Conservation (phyloP, 2,797 vertebrate species). For the Diplodus sargus region DNA sequence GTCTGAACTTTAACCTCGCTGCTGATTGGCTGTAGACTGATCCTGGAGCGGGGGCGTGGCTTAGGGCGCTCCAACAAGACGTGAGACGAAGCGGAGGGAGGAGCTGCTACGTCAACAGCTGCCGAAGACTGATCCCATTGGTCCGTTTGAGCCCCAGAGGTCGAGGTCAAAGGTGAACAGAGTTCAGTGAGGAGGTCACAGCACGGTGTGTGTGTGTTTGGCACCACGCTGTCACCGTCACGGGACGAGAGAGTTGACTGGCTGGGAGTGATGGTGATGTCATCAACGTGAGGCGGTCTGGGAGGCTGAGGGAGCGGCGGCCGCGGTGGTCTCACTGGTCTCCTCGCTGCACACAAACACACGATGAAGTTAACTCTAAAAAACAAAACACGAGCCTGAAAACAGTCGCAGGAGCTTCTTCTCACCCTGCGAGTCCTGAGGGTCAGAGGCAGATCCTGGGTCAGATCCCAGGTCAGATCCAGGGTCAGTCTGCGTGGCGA, state of each 20-base stretch:
- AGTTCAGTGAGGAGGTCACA: slow-evolving; percentile 36
- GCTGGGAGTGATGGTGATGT: slow-evolving; percentile 21
- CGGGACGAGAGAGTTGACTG: slow-evolving; percentile 12
- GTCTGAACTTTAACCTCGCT: slow-evolving; percentile 86
- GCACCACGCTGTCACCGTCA: neutral
- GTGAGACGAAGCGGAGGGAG: neutral
- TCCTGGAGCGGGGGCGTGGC: slow-evolving; percentile 91
- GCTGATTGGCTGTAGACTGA: slow-evolving; percentile 79
- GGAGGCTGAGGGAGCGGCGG: slow-evolving; percentile 67
- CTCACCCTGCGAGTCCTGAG: slow-evolving; percentile 37
- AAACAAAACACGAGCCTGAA: neutral
- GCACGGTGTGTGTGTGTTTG: slow-evolving; percentile 5
- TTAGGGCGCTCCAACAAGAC: slow-evolving; percentile 78
- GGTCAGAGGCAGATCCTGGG: slow-evolving; percentile 50
- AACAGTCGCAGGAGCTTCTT: neutral
- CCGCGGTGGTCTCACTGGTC: slow-evolving; percentile 86
- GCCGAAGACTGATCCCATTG: slow-evolving; percentile 27
- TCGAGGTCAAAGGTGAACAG: slow-evolving; percentile 32
- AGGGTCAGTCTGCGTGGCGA: slow-evolving; percentile 94
- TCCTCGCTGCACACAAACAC: slow-evolving; percentile 75
- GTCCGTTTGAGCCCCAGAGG: slow-evolving; percentile 49
- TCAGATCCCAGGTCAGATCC: slow-evolving; percentile 75
- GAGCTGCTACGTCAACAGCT: neutral
- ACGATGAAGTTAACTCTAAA: neutral
- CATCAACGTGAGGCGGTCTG: slow-evolving; percentile 36